Evolutionary conservation across 1,140 invertebrate species (phyloP), one percentile per base, ranked within the genome.

Genomic region (Trachymyrmex septentrionalis): DNA sequence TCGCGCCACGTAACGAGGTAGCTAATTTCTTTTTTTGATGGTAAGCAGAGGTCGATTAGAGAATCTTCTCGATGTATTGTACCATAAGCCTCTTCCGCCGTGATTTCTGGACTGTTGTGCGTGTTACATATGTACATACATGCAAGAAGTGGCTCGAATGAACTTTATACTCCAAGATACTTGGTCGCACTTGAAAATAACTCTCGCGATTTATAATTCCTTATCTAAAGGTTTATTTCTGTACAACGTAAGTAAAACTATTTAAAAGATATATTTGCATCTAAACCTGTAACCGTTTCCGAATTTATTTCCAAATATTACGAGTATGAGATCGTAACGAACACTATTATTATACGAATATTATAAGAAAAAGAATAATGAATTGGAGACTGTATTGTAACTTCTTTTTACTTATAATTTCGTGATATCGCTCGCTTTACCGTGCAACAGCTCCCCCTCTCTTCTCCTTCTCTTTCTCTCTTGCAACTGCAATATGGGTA

Each of bases 131-230:
- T 12, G 16, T n/a, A 59, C 30, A 38, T 14, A 24, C 6, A n/a
- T 14, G 24, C n/a, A n/a, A n/a, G 34, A 75, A 61, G 38, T 48
- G 27, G 0, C 19, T 75, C 27, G 21, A 50, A 50, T 50, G 24
- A 84, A 84, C 24, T 75, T 69, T 38, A 69, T 69, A 48, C 27
- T 44, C 48, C 24, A 16, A 69, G 38, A 69, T 69, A 69, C 21
- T 12, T 1, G 24, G 9, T 21, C 14, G 6, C 24, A 14, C 53
- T 72, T 16, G 19, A 19, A 48, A 24, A 75, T 61, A 19, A 50
- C n/a, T 44, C 38, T 59, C 4, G 19, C 7, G 19, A 34, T 50
- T 73, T 12, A 50, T 34, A 69, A 50, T 57, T 57, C 21, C 6
- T 59, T 27, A 81, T 44, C 50, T 81, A 2, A 38, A 59, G 21